A percentile compares a stretch with the other conserved stretches of the same genome.
phyloP scores from a whole-genome alignment of 1,140 invertebrate genomes.

The Drosophila littoralis region DNA sequence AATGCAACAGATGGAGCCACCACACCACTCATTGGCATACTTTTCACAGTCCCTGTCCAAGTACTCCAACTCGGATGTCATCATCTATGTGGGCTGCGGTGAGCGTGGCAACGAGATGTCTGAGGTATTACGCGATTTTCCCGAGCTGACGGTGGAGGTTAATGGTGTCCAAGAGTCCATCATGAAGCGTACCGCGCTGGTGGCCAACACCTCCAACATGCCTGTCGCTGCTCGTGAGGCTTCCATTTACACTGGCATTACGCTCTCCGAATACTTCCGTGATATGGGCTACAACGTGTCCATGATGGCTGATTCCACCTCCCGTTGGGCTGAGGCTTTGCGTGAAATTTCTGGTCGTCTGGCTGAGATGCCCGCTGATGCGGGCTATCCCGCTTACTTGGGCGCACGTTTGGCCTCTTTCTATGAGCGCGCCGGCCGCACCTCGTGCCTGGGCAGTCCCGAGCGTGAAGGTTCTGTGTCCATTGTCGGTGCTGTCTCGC shows the following conservation, averaged over 20 bases:
- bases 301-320: conserved; percentile 99
- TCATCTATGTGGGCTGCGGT: conserved; percentile 99
- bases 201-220: conserved; percentile 99
- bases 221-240: conserved; percentile 99
- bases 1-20: conserved; percentile 54
- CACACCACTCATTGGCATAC: conserved; percentile 85
- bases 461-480: conserved; percentile 98
- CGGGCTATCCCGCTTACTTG: conserved; percentile 99
- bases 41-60: conserved; percentile 95
- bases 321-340: conserved; percentile 99
- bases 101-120: conserved; percentile 96
- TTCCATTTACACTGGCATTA: conserved; percentile 99
- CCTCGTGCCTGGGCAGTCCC: conserved; percentile 98
- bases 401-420: conserved; percentile 99
- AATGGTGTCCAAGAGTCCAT: conserved; percentile 98
- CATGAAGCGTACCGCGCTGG: conserved; percentile 99
- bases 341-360: conserved; percentile 99
- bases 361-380: conserved; percentile 99
- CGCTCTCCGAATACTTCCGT: conserved; percentile 98
- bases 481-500: conserved; percentile 99
- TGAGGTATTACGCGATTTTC: conserved; percentile 98
- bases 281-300: conserved; percentile 99
- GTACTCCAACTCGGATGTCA: conserved; percentile 99
- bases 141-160: conserved; percentile 98
- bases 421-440: conserved; percentile 99